Percentiles rank a stretch among this genome's conserved stretches.
phyloP scores from a whole-genome alignment of 2,113 vertebrate species.

The Pterophyllum scalare region DNA sequence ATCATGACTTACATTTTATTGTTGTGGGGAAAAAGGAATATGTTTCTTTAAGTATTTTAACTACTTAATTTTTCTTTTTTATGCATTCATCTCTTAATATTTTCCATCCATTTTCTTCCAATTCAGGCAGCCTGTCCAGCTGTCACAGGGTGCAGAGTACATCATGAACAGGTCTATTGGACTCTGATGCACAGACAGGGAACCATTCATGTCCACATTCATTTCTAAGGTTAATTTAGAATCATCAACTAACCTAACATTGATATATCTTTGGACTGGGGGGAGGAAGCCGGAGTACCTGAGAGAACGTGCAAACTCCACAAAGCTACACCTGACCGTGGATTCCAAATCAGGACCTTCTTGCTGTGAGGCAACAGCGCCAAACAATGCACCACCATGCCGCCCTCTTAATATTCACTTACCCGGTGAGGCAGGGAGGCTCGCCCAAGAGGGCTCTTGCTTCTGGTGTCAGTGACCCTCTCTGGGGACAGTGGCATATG shows the following conservation, averaged over 20 bases:
- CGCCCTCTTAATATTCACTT: neutral
- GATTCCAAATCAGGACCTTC: neutral
- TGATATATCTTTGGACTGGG: neutral
- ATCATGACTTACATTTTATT: neutral
- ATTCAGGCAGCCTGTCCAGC: neutral
- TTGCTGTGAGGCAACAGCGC: neutral
- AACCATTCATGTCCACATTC: accelerated
- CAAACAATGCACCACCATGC: accelerated
- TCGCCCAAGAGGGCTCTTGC: neutral
- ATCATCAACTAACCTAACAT: accelerated
- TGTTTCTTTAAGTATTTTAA: too few species aligned
- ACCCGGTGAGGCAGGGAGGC: neutral
- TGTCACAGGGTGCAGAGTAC: neutral
- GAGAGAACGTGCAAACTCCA: neutral
- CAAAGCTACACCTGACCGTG: neutral
- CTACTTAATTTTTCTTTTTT: too few species aligned
- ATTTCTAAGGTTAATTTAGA: neutral
- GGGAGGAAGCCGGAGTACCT: neutral
- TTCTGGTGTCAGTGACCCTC: neutral
- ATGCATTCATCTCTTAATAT: neutral
- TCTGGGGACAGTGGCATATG: neutral
- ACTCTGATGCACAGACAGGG: neutral
- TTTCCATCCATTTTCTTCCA: neutral
- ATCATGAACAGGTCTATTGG: neutral
- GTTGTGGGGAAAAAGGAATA: neutral